Base-by-base conservation (phyloP, 1,140 invertebrate genomes). In the Drosophila melanogaster region DNA sequence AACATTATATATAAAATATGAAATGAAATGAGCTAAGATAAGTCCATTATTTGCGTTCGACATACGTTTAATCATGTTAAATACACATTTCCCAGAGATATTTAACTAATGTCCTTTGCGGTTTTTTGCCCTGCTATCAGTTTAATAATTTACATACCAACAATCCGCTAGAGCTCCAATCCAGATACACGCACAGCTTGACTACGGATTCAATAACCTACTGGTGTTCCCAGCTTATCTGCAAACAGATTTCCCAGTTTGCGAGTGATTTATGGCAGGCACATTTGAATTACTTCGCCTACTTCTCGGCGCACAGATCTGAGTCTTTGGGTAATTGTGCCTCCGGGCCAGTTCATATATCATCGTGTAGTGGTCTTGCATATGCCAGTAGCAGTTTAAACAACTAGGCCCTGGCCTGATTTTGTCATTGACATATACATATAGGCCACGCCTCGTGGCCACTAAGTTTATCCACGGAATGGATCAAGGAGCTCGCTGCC, bases 311-410 rank as follows among this genome's bases (percentile, higher is more conserved):
- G 35, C 46, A 49, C 26, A 54, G 61, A 76, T 55, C 73, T 54
- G 47, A 62, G 70, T 77, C 66, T 77, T 75, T 69, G 56, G 73
- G 66, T 69, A 77, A 79, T 69, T 84, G 59, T 77, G 77, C 35
- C 72, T 58, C 53, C 46, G 43, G 17, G 73, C 50, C 72, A 53
- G 47, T 59, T 37, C 81, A 77, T 85, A 86, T 85, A 85, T 85
- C 81, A 85, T 78, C 38, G 58, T 86, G 73, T 69, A 86, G 81
- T 85, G 73, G 77, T 33, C 81, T 69, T 85, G 81, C 81, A 84
- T 58, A 64, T 85, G 81, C 72, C 81, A 85, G 17, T 38, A 24
- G 59, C 81, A 85, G 66, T 72, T 77, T 65, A 77, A 76, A 76
- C 72, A 56, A 59, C 64, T 66, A 60, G 53, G 4, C 53, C 41